Evolutionary conservation across 1,140 invertebrate genomes (phyloP), one percentile per base, ranked within the genome.

Genomic region (Calycopis cecrops): DNA sequence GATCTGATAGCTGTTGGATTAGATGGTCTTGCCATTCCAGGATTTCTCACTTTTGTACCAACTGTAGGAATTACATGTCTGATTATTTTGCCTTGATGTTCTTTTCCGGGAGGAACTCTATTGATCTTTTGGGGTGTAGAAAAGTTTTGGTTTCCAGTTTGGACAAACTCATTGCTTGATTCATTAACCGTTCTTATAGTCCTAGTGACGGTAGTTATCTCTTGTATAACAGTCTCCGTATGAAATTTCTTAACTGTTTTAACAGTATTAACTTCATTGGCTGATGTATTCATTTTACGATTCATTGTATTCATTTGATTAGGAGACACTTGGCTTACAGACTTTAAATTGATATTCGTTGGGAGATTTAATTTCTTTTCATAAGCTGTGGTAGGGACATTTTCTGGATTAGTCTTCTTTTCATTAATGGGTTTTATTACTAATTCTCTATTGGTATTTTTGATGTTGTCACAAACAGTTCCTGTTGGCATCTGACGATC

Each of bases 191-290:
- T 85, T 60, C 77, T 69, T 52, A 86, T 85, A 11, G 83, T 87
- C 73, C 82, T 83, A 28, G 83, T 87, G 11, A 87, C 79, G 12
- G 83, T 87, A 47, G 83, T 87, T 17, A 87, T 76, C 71, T 87
- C 83, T 71, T 87, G 65, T 54, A 87, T 80, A 21, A 87, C 70
- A 14, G 81, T 86, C 62, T 83, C 69, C 1, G 78, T 76, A 67
- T 87, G 76, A 67, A 76, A 75, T 33, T 74, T 78, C 76, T 87
- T 82, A 6, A 87, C 79, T 21, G 75, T 81, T 60, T 81, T 84
- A 4, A 81, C 68, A 18, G 71, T 74, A 50, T 71, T 78, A 12
- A 73, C 59, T 75, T 77, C 69, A 56, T 75, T 76, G 8, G 72
- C 58, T 17, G 70, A 53, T 18, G 60, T 37, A 55, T 48, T 57